phyloP scores from a whole-genome alignment of 1,140 invertebrate genomes.

The Drosophila trapezifrons region DNA sequence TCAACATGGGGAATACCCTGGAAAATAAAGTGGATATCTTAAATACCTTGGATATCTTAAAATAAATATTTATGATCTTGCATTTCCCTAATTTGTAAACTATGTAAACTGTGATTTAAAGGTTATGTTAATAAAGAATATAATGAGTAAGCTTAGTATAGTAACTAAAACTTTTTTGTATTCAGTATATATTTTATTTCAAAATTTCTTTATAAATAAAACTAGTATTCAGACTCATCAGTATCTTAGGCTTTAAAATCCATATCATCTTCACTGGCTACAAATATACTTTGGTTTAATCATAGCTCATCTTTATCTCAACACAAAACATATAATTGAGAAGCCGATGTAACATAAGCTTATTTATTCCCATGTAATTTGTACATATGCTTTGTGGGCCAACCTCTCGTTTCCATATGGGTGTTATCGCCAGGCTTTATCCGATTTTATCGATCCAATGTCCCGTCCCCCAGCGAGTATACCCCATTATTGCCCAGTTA shows the following conservation, averaged over 20 bases:
- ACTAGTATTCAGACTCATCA: too few relatives aligned
- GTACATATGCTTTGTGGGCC: conserved; percentile 7
- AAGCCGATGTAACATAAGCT: conserved; percentile 7
- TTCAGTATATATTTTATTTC: not conserved
- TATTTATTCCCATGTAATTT: conserved; percentile 25
- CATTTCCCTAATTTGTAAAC: too few relatives aligned
- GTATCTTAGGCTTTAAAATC: not conserved
- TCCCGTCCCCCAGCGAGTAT: conserved; percentile 29
- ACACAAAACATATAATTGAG: not conserved
- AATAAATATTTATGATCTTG: not conserved
- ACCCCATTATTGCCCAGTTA: conserved; percentile 31
- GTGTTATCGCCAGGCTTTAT: conserved; percentile 7
- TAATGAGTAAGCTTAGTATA: too few relatives aligned
- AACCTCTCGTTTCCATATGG: conserved; percentile 1
- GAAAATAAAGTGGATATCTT: too few relatives aligned
- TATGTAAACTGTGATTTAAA: too few relatives aligned
- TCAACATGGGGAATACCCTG: conserved; percentile 1
- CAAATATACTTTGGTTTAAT: not conserved
- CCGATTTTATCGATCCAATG: conserved; percentile 7
- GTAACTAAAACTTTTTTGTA: too few relatives aligned
- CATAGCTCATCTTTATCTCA: not conserved
- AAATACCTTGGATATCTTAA: not conserved
- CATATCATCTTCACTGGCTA: not conserved
- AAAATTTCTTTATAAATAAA: not conserved
- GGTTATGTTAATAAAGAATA: too few relatives aligned